phyloP scores from a whole-genome alignment of 2,888 invertebrate genomes.

The Dione juno region DNA sequence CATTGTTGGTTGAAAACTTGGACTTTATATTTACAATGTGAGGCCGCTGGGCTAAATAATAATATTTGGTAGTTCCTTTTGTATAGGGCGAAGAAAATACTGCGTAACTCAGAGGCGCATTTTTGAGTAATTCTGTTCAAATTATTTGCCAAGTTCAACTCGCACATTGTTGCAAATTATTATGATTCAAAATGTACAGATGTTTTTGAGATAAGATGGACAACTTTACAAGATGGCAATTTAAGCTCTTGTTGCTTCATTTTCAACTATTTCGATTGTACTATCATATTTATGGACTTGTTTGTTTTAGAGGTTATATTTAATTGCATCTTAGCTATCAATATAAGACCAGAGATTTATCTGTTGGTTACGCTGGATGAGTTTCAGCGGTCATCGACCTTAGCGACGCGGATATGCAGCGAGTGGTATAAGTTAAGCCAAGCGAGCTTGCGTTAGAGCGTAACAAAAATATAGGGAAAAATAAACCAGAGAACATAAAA shows the following conservation, averaged over 20 bases:
- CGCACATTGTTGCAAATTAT: conserved; percentile 8
- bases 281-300: conserved; percentile 1
- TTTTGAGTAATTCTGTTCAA: conserved; percentile 54
- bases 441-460: conserved; percentile 47
- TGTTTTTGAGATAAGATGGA: neutral
- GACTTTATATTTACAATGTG: conserved; percentile 56
- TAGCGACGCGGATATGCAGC: conserved; percentile 60
- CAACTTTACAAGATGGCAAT: neutral
- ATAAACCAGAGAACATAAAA: conserved; percentile 40
- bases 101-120: conserved; percentile 51
- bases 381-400: conserved; percentile 78
- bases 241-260: neutral
- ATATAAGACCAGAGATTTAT: conserved; percentile 41
- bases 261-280: neutral
- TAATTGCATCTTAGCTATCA: conserved; percentile 32
- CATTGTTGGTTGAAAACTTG: conserved; percentile 49
- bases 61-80: conserved; percentile 43
- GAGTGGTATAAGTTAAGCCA: conserved; percentile 33
- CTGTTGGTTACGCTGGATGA: conserved; percentile 70
- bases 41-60: conserved; percentile 49
- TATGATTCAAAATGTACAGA: conserved; percentile 10
- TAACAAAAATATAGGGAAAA: conserved; percentile 52
- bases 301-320: conserved; percentile 5
- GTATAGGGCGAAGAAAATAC: conserved; percentile 40
- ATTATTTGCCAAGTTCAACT: conserved; percentile 47